Evolutionary conservation across 35 echinoderm and acorn worm genomes (phyloP).

Genomic region (Lytechinus pictus): DNA sequence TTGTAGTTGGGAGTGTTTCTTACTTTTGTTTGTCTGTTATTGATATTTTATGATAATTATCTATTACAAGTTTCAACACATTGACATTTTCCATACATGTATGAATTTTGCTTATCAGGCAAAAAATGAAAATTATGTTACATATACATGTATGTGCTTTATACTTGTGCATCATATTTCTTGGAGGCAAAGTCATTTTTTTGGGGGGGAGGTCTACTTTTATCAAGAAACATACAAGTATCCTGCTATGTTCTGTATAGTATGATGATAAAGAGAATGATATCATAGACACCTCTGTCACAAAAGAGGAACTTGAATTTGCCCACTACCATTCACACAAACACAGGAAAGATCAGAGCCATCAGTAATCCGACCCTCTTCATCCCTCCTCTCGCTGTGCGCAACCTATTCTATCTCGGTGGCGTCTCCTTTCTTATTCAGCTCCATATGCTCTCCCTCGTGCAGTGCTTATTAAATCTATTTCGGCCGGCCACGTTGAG

Average conservation of each 20-base stretch:
- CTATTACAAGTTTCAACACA: too few species aligned
- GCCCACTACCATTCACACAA: background rate
- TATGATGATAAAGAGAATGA: background rate
- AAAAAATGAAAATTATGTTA: background rate
- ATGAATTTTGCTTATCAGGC: background rate
- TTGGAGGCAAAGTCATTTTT: too few species aligned
- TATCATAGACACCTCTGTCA: background rate
- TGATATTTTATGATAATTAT: too few species aligned
- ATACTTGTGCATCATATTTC: too few species aligned
- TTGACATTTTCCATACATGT: too few species aligned
- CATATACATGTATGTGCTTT: background rate
- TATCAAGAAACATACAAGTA: background rate
- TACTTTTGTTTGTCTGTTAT: too few species aligned
- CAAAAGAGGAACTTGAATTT: background rate
- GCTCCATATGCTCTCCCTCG: background rate
- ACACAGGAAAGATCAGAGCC: background rate
- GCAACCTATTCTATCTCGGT: background rate
- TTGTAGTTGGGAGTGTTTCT: background rate
- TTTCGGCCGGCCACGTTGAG: background rate
- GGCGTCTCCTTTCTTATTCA: background rate
- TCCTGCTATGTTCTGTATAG: background rate
- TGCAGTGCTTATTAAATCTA: constrained; percentile 12
- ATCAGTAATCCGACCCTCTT: background rate
- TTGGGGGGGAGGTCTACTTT: too few species aligned
- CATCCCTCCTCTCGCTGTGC: background rate